Evolutionary conservation across 2,113 vertebrate genomes (phyloP), one percentile per base, ranked within the genome.

Genomic region (Melanostigma gelatinosum): DNA sequence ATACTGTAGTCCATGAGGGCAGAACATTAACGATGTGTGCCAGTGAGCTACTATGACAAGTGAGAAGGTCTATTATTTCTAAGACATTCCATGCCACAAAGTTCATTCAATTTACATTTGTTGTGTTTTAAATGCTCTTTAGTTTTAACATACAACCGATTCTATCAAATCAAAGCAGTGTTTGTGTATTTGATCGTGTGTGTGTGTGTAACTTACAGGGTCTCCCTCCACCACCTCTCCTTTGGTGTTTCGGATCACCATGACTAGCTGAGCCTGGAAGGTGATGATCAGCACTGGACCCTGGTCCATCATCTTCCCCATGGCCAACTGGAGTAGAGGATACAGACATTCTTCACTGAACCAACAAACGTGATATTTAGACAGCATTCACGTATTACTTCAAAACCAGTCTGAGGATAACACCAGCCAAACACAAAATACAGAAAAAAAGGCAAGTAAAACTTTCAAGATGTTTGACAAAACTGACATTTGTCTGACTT

Each of bases 291-390:
- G 88, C 22, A 99, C 98, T 0, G 98, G 98, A 1, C 98, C 98
- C 88, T 99, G 98, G 66, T 99, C 98, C 97, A 99, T 99, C 96
- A 99, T 98, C 95, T 99, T 99, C 34, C 97, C 98, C 97, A 99
- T 97, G 24, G 97, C 96, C 88, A 99, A 84, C 98, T 99, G 93
- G 24, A 75, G 74, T 62, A 32, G 18, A 72, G 55, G 1, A 76
- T 0, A 62, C 9, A 72, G 0, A 15, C 3, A 83, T 6, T 4
- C 29, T 38, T 58, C 10, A 81, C 5, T 67, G 22, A 66, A 67
- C 8, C 18, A 65, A 34, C 13, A 63, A 54, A 74, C 0, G 0
- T 4, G 1, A 71, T n/a, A 42, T 40, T 13, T 50, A n/a, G 3
- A 29, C 15, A 58, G 8, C 16, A 75, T 40, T 69, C 8, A 61